These are phyloP conservation scores for Ia io DNA, from an alignment of 2,113 vertebrate species.

Conservation along the genomic window DNA sequence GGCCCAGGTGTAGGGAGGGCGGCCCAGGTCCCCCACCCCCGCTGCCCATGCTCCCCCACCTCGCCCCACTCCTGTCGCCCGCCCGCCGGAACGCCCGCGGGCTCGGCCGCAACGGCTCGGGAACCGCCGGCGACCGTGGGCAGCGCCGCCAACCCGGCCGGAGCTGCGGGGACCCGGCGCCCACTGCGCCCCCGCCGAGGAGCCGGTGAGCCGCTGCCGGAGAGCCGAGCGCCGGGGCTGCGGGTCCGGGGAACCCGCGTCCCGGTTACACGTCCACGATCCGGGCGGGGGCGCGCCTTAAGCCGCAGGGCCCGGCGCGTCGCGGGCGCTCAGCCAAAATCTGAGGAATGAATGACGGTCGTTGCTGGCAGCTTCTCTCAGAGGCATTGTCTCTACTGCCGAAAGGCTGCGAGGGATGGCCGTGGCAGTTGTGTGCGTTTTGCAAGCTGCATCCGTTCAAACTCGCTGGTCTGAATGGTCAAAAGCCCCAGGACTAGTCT, in stretches of 20 bases:
- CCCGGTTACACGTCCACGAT: background rate
- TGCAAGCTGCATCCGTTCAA: background rate
- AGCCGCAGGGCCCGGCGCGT: background rate
- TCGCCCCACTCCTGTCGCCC: background rate
- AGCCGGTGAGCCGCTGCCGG: background rate
- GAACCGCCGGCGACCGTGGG: constrained; percentile 55
- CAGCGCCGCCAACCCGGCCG: background rate
- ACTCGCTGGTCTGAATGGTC: background rate
- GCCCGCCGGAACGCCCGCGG: background rate
- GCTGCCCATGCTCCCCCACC: background rate
- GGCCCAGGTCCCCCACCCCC: background rate
- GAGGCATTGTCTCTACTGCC: background rate
- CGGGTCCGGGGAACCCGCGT: background rate
- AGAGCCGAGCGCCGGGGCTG: background rate
- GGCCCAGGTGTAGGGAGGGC: background rate
- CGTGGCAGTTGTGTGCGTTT: background rate
- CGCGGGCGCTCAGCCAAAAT: background rate
- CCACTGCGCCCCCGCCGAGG: background rate
- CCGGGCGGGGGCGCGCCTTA: background rate
- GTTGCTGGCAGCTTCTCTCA: background rate
- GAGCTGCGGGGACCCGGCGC: background rate
- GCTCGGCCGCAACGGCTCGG: constrained; percentile 60
- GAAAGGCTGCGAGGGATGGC: background rate
- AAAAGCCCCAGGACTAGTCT: background rate
- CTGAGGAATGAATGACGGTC: background rate